Conservation (phyloP, 2,888 invertebrate genomes). For the Oscheius sp. region DNA sequence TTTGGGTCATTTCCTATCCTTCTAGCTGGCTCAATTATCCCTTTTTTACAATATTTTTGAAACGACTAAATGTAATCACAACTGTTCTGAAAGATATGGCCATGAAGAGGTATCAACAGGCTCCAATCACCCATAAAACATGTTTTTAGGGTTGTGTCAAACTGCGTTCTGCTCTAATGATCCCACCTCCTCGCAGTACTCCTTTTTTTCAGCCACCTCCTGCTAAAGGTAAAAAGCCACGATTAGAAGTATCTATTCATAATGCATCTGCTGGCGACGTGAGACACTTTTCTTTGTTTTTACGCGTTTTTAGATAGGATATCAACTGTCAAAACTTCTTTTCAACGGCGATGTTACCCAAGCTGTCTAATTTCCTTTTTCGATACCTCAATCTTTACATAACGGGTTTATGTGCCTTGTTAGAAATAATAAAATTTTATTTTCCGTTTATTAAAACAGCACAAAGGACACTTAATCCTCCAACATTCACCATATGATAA, state of each 20-base stretch:
- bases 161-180: constrained; percentile 48
- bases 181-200: constrained; percentile 43
- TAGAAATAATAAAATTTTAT: constrained; percentile 8
- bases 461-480: constrained; percentile 22
- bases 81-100: not conserved
- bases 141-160: constrained; percentile 45
- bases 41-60: constrained; percentile 55
- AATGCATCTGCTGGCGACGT: constrained; percentile 16
- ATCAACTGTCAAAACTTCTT: constrained; percentile 8
- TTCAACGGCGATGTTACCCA: constrained; percentile 1
- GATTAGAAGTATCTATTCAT: constrained; percentile 18
- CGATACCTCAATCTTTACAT: constrained; percentile 31
- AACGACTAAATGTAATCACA: constrained; percentile 42
- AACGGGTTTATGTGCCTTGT: constrained; percentile 40
- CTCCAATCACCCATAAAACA: too few species aligned
- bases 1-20: constrained; percentile 25
- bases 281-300: not conserved
- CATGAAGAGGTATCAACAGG: not conserved
- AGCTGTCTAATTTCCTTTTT: not conserved
- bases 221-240: constrained; percentile 9
- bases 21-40: constrained; percentile 50
- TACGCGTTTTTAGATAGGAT: constrained; percentile 10
- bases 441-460: constrained; percentile 11
- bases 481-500: constrained; percentile 3
- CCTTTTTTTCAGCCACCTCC: constrained; percentile 52